Evolutionary conservation across 2,888 invertebrate genomes (phyloP).

Genomic region (Yponomeuta malinellus): DNA sequence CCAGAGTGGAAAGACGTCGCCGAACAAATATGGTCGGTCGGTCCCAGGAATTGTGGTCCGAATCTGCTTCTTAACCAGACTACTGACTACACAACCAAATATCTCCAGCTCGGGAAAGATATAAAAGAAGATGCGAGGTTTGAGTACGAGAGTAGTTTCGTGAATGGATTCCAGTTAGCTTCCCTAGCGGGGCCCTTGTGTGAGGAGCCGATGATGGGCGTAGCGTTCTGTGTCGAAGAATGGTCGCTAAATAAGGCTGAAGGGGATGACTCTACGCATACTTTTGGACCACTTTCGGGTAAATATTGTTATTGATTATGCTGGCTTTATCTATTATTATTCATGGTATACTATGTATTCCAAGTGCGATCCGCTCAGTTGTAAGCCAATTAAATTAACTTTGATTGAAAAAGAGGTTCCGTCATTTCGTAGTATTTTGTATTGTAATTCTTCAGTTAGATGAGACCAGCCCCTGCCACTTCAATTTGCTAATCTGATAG

Average conservation of each 20-base stretch:
- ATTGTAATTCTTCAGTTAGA: too few relatives aligned
- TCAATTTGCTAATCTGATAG: too few relatives aligned
- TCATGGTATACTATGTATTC: slow-evolving; percentile 6
- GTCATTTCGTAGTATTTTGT: too few relatives aligned
- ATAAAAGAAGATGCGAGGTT: slow-evolving; percentile 72
- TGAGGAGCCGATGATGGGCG: slow-evolving; percentile 97
- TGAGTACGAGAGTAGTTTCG: slow-evolving; percentile 84
- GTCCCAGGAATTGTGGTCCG: slow-evolving; percentile 91
- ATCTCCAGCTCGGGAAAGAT: slow-evolving; percentile 52
- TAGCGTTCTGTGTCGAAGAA: slow-evolving; percentile 91
- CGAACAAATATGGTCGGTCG: slow-evolving; percentile 92
- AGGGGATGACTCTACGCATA: slow-evolving; percentile 53
- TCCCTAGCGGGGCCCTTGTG: slow-evolving; percentile 94
- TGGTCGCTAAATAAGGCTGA: slow-evolving; percentile 78
- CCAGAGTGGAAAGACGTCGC: slow-evolving; percentile 71
- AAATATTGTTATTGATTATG: slow-evolving; percentile 18
- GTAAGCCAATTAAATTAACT: too few relatives aligned
- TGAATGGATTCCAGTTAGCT: slow-evolving; percentile 91
- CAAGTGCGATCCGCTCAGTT: too few relatives aligned
- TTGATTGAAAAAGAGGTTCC: too few relatives aligned
- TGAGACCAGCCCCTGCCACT: too few relatives aligned
- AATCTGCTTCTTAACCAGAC: slow-evolving; percentile 92
- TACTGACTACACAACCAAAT: slow-evolving; percentile 74
- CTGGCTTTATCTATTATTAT: slow-evolving; percentile 7
- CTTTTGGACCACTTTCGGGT: slow-evolving; percentile 76